phyloP scores from a whole-genome alignment of 1,140 invertebrate genomes.

The Paralvinella palmiformis region DNA sequence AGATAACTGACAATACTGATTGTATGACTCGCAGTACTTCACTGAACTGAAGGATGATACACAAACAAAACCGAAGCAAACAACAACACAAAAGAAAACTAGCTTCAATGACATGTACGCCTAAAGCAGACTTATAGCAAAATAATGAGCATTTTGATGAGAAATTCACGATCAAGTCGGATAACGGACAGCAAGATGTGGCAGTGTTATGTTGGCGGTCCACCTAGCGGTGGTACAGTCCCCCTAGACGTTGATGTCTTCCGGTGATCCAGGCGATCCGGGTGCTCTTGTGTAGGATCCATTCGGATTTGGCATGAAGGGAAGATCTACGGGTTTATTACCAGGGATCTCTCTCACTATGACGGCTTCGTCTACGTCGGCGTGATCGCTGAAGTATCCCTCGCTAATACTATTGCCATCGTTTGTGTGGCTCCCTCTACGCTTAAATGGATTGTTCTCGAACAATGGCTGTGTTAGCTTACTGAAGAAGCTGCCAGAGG shows the following conservation, averaged over 20 bases:
- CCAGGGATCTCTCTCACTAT: not conserved
- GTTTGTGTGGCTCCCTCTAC: not conserved
- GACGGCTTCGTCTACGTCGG: not conserved
- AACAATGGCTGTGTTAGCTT: not conserved
- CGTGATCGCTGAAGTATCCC: conserved; percentile 6
- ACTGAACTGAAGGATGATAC: too few species aligned
- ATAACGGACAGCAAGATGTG: too few species aligned
- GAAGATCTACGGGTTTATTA: conserved; percentile 1
- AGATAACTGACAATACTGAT: too few species aligned
- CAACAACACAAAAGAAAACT: too few species aligned
- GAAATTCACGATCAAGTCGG: too few species aligned
- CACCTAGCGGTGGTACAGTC: too few species aligned
- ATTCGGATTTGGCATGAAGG: not conserved
- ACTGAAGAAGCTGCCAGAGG: not conserved
- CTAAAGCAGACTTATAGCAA: too few species aligned
- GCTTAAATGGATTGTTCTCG: not conserved
- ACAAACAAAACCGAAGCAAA: too few species aligned
- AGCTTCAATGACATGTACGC: too few species aligned
- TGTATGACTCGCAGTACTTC: too few species aligned
- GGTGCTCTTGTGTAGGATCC: not conserved
- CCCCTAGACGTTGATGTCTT: conserved; percentile 7
- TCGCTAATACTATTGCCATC: conserved; percentile 5
- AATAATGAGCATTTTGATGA: too few species aligned
- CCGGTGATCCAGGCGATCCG: conserved; percentile 1
- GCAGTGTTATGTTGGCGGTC: too few species aligned